phyloP scores from a whole-genome alignment of 2,888 invertebrate species.

The Myopa testacea region DNA sequence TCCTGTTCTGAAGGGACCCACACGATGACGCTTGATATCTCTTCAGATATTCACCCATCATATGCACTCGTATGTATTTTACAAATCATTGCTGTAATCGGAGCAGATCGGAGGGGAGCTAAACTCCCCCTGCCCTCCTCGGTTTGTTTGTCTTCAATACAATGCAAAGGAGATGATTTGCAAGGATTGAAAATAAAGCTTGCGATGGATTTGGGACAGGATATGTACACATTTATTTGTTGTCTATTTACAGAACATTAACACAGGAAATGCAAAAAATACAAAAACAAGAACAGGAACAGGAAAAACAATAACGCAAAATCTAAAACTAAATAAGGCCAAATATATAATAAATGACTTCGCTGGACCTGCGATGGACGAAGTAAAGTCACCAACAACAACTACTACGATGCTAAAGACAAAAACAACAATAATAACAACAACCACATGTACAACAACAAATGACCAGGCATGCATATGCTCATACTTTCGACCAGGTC shows the following conservation, averaged over 20 bases:
- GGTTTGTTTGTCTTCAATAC: not conserved
- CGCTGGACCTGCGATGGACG: not conserved
- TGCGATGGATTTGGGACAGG: constrained; percentile 5
- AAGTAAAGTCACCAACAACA: constrained; percentile 3
- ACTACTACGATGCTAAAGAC: too few relatives aligned
- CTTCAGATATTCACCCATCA: not conserved
- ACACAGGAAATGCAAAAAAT: constrained; percentile 23
- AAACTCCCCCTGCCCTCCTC: not conserved
- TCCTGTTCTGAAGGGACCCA: too few relatives aligned
- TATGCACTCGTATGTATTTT: not conserved
- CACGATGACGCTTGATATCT: too few relatives aligned
- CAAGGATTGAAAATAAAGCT: not conserved
- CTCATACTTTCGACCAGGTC: not conserved
- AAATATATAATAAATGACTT: not conserved
- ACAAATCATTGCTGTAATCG: constrained; percentile 20
- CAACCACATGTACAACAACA: constrained; percentile 10
- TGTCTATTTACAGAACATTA: constrained; percentile 21
- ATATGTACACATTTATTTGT: constrained; percentile 5
- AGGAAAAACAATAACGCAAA: constrained; percentile 6
- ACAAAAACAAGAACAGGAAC: too few relatives aligned
- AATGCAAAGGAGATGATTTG: constrained; percentile 4
- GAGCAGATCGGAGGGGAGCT: not conserved
- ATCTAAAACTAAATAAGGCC: not conserved
- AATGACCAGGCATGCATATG: not conserved
- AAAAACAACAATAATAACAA: constrained; percentile 21